These are phyloP conservation scores for Lissonota sp. DNA, from an alignment of 2,888 invertebrate species.

Conservation along the genomic window DNA sequence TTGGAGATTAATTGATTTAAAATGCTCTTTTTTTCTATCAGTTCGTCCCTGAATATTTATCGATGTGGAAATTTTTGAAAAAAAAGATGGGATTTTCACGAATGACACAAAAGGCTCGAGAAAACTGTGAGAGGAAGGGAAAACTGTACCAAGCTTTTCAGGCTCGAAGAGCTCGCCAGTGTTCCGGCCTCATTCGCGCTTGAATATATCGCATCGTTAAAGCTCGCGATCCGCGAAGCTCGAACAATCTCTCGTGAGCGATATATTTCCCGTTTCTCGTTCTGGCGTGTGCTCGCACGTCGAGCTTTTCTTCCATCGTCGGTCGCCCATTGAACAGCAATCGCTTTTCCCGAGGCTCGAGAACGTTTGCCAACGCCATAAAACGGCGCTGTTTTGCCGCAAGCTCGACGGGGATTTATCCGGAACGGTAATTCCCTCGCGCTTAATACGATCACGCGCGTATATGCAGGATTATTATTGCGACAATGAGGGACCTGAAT, in stretches of 20 bases:
- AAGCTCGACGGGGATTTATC: too few relatives aligned
- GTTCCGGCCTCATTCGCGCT: too few relatives aligned
- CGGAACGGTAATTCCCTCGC: conserved; percentile 54
- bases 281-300: background rate
- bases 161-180: background rate
- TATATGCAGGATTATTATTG: conserved; percentile 62
- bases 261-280: conserved; percentile 32
- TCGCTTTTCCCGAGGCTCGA: too few relatives aligned
- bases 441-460: conserved; percentile 63
- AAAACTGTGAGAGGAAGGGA: background rate
- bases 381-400: conserved; percentile 31
- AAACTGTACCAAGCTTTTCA: background rate
- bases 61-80: too few relatives aligned
- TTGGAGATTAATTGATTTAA: too few relatives aligned
- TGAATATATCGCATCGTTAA: conserved; percentile 28
- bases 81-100: background rate
- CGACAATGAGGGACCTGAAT: conserved; percentile 45
- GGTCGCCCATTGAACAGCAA: too few relatives aligned
- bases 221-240: conserved; percentile 41
- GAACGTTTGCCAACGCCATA: conserved; percentile 16
- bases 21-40: too few relatives aligned
- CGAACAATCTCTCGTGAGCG: conserved; percentile 19
- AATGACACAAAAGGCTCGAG: background rate
- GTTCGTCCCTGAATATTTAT: too few relatives aligned
- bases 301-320: conserved; percentile 44